Conservation (phyloP, 1,140 invertebrate genomes). For the Leptinotarsa undecemlineata region DNA sequence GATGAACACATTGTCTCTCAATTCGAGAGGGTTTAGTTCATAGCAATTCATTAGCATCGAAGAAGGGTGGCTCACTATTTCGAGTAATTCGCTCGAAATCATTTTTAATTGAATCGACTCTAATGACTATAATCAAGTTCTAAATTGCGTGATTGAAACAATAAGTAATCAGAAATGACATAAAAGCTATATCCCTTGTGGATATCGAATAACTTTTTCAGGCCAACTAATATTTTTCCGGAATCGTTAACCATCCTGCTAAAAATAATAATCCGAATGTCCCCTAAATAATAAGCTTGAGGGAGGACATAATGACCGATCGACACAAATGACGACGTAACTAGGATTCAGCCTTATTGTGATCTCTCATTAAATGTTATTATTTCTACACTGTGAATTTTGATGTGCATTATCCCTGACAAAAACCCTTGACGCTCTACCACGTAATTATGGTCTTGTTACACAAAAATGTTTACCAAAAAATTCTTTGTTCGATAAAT, state of each 20-base stretch:
- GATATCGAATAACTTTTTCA: conserved; percentile 25
- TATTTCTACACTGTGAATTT: conserved; percentile 24
- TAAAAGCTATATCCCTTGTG: conserved; percentile 16
- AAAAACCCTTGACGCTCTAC: background rate
- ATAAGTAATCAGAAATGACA: conserved; percentile 19
- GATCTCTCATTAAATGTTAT: conserved; percentile 31
- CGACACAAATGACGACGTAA: conserved; percentile 30
- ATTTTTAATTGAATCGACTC: conserved; percentile 27
- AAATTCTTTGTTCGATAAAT: conserved; percentile 21
- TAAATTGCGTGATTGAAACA: conserved; percentile 28
- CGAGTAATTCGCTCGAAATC: conserved; percentile 26
- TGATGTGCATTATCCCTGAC: conserved; percentile 16
- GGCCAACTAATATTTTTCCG: conserved; percentile 28
- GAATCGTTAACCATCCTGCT: background rate
- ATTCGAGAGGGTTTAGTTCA: conserved; percentile 11
- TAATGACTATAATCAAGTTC: conserved; percentile 25
- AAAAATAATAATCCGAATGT: conserved; percentile 28
- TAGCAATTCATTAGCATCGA: conserved; percentile 17
- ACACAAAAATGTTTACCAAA: conserved; percentile 24
- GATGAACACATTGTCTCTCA: conserved; percentile 17
- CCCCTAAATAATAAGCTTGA: conserved; percentile 21
- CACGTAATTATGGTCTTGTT: conserved; percentile 22
- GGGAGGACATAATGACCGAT: conserved; percentile 32
- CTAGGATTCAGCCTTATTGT: conserved; percentile 25
- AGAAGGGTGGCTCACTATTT: conserved; percentile 26